These are phyloP conservation scores for Petrophora chlorosata DNA, from an alignment of 2,888 invertebrate species.

Conservation along the genomic window DNA sequence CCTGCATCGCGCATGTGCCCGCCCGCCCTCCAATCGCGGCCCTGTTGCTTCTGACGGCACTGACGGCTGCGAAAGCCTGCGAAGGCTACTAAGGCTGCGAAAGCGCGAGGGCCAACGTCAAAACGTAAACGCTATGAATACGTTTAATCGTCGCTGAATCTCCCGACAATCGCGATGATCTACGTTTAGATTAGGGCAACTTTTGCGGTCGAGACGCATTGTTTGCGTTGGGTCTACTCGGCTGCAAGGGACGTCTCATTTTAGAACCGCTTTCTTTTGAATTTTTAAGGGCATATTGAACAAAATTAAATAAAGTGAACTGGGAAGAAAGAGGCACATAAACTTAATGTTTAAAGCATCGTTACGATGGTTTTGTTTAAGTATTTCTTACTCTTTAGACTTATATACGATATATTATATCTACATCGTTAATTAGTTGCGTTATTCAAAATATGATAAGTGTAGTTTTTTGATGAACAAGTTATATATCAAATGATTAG, in stretches of 20 bases:
- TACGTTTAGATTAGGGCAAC: conserved; percentile 66
- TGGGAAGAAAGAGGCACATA: not conserved
- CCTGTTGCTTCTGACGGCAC: conserved; percentile 82
- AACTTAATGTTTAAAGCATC: too few species aligned
- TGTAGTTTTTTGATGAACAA: too few species aligned
- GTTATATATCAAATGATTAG: too few species aligned
- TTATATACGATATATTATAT: too few species aligned
- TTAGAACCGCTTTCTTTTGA: conserved; percentile 24
- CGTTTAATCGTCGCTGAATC: conserved; percentile 73
- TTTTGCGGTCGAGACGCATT: conserved; percentile 56
- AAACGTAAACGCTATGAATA: conserved; percentile 79
- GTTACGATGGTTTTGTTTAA: too few species aligned
- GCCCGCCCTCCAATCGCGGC: conserved; percentile 66
- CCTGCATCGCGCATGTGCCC: conserved; percentile 60
- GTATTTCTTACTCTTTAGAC: too few species aligned
- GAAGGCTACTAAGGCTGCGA: conserved; percentile 13
- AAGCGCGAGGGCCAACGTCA: conserved; percentile 63
- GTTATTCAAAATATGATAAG: too few species aligned
- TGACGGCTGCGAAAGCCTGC: conserved; percentile 56
- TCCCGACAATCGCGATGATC: conserved; percentile 70
- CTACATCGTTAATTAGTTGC: too few species aligned
- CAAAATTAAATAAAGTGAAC: conserved; percentile 2
- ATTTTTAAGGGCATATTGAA: conserved; percentile 16
- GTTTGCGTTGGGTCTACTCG: conserved; percentile 45
- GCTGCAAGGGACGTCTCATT: conserved; percentile 47